Evolutionary conservation across 2,888 invertebrate genomes (phyloP).

Genomic region (Melinaea marsaeus): DNA sequence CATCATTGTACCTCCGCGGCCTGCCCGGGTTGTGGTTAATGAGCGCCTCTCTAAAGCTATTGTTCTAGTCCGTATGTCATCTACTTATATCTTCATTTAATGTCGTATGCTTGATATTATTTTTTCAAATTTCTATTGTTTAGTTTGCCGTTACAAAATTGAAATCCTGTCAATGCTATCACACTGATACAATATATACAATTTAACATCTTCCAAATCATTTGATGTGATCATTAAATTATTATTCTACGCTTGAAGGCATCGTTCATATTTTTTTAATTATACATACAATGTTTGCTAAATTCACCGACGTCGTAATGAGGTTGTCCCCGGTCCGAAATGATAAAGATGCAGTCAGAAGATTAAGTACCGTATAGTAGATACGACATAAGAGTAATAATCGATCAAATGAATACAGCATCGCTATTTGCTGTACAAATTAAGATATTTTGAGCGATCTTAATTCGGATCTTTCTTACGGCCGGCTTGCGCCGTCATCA

Average conservation of each 20-base stretch:
- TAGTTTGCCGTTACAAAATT: too few relatives aligned
- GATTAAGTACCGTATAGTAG: constrained; percentile 63
- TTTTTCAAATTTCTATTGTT: neutral
- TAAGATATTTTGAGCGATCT: constrained; percentile 50
- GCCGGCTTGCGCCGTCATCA: constrained; percentile 59
- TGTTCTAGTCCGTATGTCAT: constrained; percentile 59
- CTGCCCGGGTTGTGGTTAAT: constrained; percentile 57
- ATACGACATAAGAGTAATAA: constrained; percentile 61
- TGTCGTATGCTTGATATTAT: constrained; percentile 29
- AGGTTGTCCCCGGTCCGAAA: constrained; percentile 61
- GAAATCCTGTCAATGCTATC: too few relatives aligned
- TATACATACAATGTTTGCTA: constrained; percentile 72
- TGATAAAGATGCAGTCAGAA: constrained; percentile 48
- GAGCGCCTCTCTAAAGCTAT: constrained; percentile 63
- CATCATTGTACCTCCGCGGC: constrained; percentile 47
- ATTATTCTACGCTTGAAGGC: constrained; percentile 67
- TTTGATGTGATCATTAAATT: constrained; percentile 40
- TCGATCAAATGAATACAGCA: constrained; percentile 55
- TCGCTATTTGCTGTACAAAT: constrained; percentile 54
- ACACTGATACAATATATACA: too few relatives aligned
- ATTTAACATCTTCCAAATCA: too few relatives aligned
- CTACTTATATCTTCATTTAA: constrained; percentile 35
- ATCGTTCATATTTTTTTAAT: constrained; percentile 62
- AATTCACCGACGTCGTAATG: constrained; percentile 72
- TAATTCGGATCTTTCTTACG: constrained; percentile 34